A percentile compares a stretch with the other conserved stretches of the same genome.
phyloP scores from a whole-genome alignment of 92 coral and sea anemone species.

The Parazoanthus swiftii region DNA sequence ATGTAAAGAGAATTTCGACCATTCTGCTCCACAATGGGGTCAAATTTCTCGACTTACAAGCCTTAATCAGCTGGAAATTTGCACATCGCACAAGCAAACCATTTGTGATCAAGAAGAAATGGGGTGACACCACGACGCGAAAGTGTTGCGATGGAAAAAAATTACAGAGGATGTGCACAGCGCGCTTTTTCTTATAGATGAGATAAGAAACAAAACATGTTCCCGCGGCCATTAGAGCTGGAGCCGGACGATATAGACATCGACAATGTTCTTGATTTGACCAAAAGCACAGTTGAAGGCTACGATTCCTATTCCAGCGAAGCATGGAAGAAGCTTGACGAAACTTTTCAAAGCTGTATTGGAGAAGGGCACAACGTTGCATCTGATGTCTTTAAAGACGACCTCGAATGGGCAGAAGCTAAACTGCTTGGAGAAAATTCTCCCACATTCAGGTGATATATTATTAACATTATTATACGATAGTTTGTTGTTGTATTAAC shows the following conservation, averaged over 20 bases:
- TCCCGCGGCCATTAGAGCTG: not conserved
- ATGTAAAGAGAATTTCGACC: constrained; percentile 33
- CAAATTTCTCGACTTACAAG: constrained; percentile 33
- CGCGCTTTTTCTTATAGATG: not conserved
- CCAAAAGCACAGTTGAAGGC: constrained; percentile 18
- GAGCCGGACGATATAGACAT: constrained; percentile 48
- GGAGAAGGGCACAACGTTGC: too few species aligned
- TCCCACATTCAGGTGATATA: too few species aligned
- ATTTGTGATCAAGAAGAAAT: constrained; percentile 31
- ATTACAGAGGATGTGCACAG: not conserved
- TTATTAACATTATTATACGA: too few species aligned
- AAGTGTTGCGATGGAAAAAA: constrained; percentile 22
- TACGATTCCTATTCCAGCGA: constrained; percentile 18
- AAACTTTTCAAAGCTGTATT: not conserved
- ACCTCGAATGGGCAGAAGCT: too few species aligned
- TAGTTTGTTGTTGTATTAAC: too few species aligned
- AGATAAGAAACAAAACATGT: constrained; percentile 5
- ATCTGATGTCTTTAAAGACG: too few species aligned
- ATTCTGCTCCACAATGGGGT: constrained; percentile 45
- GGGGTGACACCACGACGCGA: constrained; percentile 12
- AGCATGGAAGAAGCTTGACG: constrained; percentile 4
- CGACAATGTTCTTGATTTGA: constrained; percentile 25
- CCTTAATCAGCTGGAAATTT: constrained; percentile 28
- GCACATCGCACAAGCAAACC: constrained; percentile 43
- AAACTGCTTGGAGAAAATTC: too few species aligned